Percentiles rank a stretch among this genome's conserved stretches.
phyloP scores from a whole-genome alignment of 2,113 vertebrate species.

The Trichomycterus rosablanca region DNA sequence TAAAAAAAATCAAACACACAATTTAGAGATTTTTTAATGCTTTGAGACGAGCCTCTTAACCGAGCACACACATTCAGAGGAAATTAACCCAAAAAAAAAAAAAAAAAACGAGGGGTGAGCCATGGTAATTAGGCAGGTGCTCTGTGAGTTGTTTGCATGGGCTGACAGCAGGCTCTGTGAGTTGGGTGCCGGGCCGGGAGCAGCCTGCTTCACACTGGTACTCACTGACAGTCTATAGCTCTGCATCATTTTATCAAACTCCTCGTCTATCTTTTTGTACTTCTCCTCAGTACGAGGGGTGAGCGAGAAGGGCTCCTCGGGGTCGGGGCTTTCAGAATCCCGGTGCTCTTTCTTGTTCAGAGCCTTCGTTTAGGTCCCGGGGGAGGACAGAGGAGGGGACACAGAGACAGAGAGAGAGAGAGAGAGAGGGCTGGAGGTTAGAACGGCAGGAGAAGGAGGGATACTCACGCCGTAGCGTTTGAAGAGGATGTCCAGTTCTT shows the following conservation, averaged over 20 bases:
- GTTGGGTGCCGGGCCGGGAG: conserved; percentile 42
- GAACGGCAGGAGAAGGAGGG: conserved; percentile 53
- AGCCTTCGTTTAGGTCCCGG: conserved; percentile 70
- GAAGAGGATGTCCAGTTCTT: conserved; percentile 96
- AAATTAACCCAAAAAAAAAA: conserved; percentile 33
- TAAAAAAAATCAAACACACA: no score
- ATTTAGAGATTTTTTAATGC: no score
- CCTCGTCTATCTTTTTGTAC: conserved; percentile 99
- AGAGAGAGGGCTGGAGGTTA: conserved; percentile 61
- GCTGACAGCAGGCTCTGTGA: conserved; percentile 45
- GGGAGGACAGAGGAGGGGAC: conserved; percentile 47
- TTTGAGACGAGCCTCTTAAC: conserved; percentile 29
- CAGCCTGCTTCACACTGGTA: conserved; percentile 65
- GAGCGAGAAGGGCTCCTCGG: conserved; percentile 92
- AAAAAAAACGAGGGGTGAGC: conserved; percentile 25
- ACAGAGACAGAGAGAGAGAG: no score
- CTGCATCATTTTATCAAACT: conserved; percentile 99
- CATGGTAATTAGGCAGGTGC: conserved; percentile 61
- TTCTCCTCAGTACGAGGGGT: conserved; percentile 98
- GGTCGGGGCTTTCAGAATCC: conserved; percentile 95
- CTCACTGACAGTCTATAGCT: conserved; percentile 99
- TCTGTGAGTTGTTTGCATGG: conserved; percentile 62
- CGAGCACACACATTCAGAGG: conserved; percentile 55
- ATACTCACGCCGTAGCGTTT: conserved; percentile 96
- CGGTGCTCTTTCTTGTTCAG: conserved; percentile 99